Evolutionary conservation across 2,113 vertebrate genomes (phyloP).

Genomic region (Seriola dumerili): DNA sequence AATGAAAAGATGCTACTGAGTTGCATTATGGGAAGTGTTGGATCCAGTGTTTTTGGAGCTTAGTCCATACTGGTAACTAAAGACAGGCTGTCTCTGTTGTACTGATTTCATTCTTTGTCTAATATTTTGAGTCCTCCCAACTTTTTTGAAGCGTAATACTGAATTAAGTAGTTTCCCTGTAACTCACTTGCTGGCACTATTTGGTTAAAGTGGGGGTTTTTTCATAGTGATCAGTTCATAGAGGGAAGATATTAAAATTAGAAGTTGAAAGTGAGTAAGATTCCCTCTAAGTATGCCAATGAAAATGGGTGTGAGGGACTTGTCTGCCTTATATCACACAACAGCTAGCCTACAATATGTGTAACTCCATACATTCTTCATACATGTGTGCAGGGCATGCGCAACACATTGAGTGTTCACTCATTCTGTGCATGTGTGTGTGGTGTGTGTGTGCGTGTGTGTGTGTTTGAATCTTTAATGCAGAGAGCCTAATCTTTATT

Average conservation of each 20-base stretch:
- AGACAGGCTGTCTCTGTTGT: not conserved
- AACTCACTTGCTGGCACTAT: not conserved
- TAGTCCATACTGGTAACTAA: not conserved
- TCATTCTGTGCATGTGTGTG: slow-evolving; percentile 14
- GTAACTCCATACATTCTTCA: not conserved
- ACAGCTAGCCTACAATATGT: not conserved
- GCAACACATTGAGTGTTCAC: slow-evolving; percentile 15
- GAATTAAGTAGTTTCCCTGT: not conserved
- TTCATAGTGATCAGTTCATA: not conserved
- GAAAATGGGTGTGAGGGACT: not conserved
- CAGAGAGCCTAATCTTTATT: slow-evolving; percentile 79
- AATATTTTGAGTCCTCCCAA: not conserved
- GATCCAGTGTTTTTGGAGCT: not conserved
- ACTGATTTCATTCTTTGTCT: not conserved
- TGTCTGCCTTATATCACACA: not conserved
- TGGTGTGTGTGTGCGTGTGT: slow-evolving; percentile 7
- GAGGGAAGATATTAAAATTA: not conserved
- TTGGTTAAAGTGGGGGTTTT: no score
- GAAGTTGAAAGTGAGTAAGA: not conserved
- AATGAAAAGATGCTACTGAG: not conserved
- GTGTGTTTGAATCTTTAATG: slow-evolving; percentile 74
- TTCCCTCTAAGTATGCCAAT: not conserved
- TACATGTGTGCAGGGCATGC: not conserved
- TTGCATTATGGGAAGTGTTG: not conserved
- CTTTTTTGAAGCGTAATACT: not conserved